Percentiles rank a stretch among this genome's conserved stretches.
These are phyloP conservation scores for Cataglyphis livida DNA, from an alignment of 2,888 invertebrate genomes.

Conservation along the genomic window DNA sequence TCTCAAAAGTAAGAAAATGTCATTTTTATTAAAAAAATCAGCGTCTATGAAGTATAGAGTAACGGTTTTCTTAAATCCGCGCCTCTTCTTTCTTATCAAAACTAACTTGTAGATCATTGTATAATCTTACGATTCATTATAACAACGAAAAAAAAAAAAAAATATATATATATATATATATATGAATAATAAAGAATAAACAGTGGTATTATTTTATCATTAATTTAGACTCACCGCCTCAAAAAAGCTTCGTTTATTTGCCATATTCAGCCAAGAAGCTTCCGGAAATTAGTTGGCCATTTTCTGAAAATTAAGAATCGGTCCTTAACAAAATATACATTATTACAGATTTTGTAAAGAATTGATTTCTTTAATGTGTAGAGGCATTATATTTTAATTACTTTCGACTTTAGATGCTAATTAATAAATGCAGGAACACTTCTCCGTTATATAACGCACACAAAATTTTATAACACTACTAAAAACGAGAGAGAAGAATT, in stretches of 20 bases:
- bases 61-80: conserved; percentile 9
- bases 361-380: neutral
- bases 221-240: neutral
- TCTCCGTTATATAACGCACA: neutral
- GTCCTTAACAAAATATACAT: neutral
- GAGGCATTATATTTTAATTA: neutral
- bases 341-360: neutral
- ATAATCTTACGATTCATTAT: conserved; percentile 81
- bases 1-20: neutral
- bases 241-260: neutral
- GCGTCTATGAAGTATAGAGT: neutral
- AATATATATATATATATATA: conserved; percentile 35
- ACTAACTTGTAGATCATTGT: conserved; percentile 84
- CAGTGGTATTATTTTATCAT: neutral
- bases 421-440: neutral
- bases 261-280: neutral
- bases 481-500: neutral
- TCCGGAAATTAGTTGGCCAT: neutral
- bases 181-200: conserved; percentile 73
- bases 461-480: neutral
- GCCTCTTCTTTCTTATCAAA: conserved; percentile 79
- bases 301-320: conserved; percentile 2
- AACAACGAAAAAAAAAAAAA: conserved; percentile 69
- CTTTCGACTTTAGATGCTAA: neutral
- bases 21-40: conserved; percentile 16